Percentiles rank a stretch among this genome's conserved stretches.
phyloP scores from a whole-genome alignment of 2,113 vertebrate genomes.

The Epinephelus moara region DNA sequence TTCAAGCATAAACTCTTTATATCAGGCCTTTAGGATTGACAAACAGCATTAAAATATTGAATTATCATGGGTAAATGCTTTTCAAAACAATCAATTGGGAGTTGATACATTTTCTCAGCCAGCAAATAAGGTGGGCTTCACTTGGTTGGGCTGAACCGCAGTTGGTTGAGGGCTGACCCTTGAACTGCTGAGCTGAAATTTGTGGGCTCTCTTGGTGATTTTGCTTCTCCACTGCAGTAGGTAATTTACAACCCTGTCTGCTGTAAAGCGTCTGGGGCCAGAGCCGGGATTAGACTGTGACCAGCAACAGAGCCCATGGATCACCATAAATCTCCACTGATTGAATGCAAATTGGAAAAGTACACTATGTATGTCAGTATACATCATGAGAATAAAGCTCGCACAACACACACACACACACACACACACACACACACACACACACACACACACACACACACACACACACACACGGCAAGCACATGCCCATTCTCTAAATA shows the following conservation, averaged over 20 bases:
- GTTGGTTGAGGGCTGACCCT: slow-evolving; percentile 61
- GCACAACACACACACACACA: slow-evolving; percentile 27
- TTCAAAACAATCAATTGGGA: slow-evolving; percentile 43
- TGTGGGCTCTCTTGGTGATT: slow-evolving; percentile 63
- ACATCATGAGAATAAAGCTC: slow-evolving; percentile 77
- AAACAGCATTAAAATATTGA: slow-evolving; percentile 18
- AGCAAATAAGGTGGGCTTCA: slow-evolving; percentile 23
- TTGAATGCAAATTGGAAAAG: slow-evolving; percentile 85
- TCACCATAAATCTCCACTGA: slow-evolving; percentile 81
- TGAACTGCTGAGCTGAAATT: slow-evolving; percentile 78
- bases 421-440: too few species aligned
- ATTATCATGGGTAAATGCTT: slow-evolving; percentile 18
- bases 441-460: slow-evolving; percentile 5
- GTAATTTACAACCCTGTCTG: slow-evolving; percentile 81
- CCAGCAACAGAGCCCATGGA: slow-evolving; percentile 74
- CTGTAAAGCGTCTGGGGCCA: slow-evolving; percentile 71
- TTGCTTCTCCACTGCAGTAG: slow-evolving; percentile 61
- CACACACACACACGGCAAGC: slow-evolving; percentile 8
- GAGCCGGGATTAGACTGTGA: slow-evolving; percentile 78
- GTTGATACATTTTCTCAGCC: slow-evolving; percentile 23
- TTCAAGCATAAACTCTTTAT: not conserved
- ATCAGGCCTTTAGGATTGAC: not conserved
- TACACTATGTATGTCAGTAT: slow-evolving; percentile 75
- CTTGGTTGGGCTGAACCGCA: slow-evolving; percentile 38
- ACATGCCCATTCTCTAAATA: slow-evolving; percentile 59